Evolutionary conservation across 1,140 invertebrate species (phyloP), one percentile per base, ranked within the genome.

Genomic region (Meloidogyne exigua): DNA sequence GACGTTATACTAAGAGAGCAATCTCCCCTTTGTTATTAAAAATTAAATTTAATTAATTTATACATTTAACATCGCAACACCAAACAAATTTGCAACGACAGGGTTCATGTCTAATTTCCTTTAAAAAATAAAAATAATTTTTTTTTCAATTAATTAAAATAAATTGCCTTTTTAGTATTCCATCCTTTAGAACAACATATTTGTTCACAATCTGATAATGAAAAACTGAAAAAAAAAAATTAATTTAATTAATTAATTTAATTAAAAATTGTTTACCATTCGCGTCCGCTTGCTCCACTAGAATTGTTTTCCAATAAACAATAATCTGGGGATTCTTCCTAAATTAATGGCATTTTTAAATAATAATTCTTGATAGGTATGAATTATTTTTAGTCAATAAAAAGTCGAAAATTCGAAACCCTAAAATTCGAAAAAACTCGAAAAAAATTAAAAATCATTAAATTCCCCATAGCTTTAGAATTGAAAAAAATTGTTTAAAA

Each of bases 51-150:
- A 39, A 39, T 62, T 39, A 25, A 36, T 23, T 3, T 65, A 15
- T 73, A 73, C 92, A 92, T 77, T 91, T 90, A 1, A 92, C 91
- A 49, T 91, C 88, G 83, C 92, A 92, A 85, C 92, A 92, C 91
- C 91, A 92, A 49, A 89, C 84, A 82, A 92, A 92, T 72, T 89
- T 90, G 87, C 92, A 92, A 76, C 91, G 90, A 83, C 92, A 92
- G 23, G 87, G 79, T 78, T 89, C 87, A 39, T 73, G 72, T 10
- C 72, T 57, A 23, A 73, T 42, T 87, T 84, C 72, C 87, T 81
- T n/a, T n/a, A 57, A n/a, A 57, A 57, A 9, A 57, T n/a, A n/a
- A n/a, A 57, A 18, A 18, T 3, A 49, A 49, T 18, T n/a, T n/a
- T 57, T 57, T 57, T 57, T 57, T n/a, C 2, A 18, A 49, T 5